Conservation (phyloP, 2,113 vertebrate genomes). For the Cyanoderma ruficeps region DNA sequence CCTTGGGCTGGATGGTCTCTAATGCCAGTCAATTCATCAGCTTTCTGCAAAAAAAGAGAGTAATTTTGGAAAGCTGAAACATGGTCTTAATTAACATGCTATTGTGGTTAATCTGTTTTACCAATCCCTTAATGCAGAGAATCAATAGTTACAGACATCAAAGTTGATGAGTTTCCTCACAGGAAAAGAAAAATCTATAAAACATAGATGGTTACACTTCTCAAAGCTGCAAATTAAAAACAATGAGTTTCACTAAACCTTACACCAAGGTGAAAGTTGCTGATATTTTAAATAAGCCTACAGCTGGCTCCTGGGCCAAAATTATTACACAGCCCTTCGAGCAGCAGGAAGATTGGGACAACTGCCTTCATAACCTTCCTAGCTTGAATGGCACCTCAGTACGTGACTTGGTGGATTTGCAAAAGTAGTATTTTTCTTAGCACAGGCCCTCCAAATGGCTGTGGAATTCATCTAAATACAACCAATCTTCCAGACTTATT, state of each 20-base stretch:
- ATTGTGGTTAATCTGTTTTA: conserved; percentile 68
- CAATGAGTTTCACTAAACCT: conserved; percentile 51
- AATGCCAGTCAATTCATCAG: conserved; percentile 36
- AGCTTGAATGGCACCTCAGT: not conserved
- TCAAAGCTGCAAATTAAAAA: conserved; percentile 67
- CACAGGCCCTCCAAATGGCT: not conserved
- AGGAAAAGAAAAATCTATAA: conserved; percentile 65
- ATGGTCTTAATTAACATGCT: conserved; percentile 69
- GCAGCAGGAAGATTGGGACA: not conserved
- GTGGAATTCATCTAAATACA: not conserved
- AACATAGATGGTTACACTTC: conserved; percentile 53
- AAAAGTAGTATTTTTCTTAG: not conserved
- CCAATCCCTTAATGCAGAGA: conserved; percentile 61
- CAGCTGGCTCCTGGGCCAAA: not conserved
- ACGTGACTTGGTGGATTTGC: not conserved
- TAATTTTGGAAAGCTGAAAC: conserved; percentile 61
- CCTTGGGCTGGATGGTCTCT: not conserved
- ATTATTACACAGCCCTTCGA: not conserved
- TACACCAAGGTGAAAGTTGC: conserved; percentile 41
- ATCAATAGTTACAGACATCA: conserved; percentile 69
- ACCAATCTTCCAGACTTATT: not conserved
- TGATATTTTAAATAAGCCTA: not conserved
- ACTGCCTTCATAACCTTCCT: not conserved
- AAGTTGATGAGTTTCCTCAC: conserved; percentile 64
- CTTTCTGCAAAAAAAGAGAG: conserved; percentile 11